Evolutionary conservation across 2,113 vertebrate genomes (phyloP), one percentile per base, ranked within the genome.

Genomic region (Cynopterus brachyotis): DNA sequence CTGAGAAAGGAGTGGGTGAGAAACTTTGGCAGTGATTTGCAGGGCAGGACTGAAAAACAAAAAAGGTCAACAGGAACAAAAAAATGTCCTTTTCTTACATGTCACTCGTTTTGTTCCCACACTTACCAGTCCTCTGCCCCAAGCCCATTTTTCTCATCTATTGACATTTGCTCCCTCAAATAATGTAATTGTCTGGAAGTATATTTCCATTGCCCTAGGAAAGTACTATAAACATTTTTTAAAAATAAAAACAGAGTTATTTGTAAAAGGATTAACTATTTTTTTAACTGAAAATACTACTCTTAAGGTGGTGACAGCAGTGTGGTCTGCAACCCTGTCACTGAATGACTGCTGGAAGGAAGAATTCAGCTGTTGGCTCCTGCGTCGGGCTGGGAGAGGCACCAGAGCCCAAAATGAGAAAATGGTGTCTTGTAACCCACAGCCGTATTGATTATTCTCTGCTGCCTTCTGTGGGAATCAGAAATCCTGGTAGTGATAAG

Each of bases 391-490:
- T 45, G 24, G 37, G 59, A 78, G 32, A 81, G 16, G 55, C 67
- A 85, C 32, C 40, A 32, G 85, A 85, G 67, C 45, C 57, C n/a
- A 89, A 17, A 67, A 17, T 6, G 53, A 96, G 80, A 90, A 72
- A 89, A 85, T 53, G 55, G 16, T 79, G 73, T 79, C 94, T 67
- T 93, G 30, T 95, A 91, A 97, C 94, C 59, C 55, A 83, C 15
- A 78, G 96, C 76, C 53, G 7, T 72, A 96, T 97, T 88, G 91
- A 94, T 95, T 95, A 47, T 93, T 93, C 26, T 93, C 59, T 62
- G 53, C 62, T 47, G 59, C 60, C 80, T 96, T 92, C 76, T 53
- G 28, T 87, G 66, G 83, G 94, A 92, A 89, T 70, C 55, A 95
- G 91, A 96, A 96, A 88, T 93, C 92, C 89, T 72, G 95, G 79